Evolutionary conservation across 2,113 vertebrate species (phyloP).

Genomic region (Platanista minor): DNA sequence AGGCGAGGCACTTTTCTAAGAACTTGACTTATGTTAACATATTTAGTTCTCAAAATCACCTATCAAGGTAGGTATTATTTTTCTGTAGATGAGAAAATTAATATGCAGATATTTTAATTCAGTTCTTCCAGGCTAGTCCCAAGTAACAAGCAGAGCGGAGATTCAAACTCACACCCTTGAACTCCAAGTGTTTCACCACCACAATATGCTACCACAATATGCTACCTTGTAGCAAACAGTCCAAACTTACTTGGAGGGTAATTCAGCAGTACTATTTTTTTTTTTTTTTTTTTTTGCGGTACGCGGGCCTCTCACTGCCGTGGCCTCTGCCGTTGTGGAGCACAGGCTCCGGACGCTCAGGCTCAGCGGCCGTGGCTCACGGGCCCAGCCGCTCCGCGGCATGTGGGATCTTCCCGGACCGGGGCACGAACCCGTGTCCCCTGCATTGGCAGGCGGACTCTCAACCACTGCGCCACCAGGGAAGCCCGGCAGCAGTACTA

Average conservation of each 20-base stretch:
- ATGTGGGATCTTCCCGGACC: too few species aligned
- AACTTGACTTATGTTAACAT: background rate
- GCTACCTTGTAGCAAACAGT: background rate
- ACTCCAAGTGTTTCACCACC: background rate
- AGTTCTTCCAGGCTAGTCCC: background rate
- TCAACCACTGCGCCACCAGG: too few species aligned
- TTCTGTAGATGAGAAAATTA: background rate
- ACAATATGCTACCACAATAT: background rate
- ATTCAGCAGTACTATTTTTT: background rate
- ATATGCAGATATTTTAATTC: background rate
- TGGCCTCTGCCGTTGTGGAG: too few species aligned
- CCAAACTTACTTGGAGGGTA: background rate
- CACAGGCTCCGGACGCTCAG: too few species aligned
- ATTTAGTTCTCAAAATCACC: background rate
- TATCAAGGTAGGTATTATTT: background rate
- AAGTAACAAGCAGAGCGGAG: background rate
- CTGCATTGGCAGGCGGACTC: too few species aligned
- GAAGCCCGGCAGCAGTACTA: background rate
- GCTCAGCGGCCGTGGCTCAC: too few species aligned
- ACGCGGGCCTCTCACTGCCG: too few species aligned
- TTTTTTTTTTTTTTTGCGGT: too few species aligned
- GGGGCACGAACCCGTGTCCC: too few species aligned
- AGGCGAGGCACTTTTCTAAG: background rate
- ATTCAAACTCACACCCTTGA: background rate
- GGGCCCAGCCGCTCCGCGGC: too few species aligned